Conservation (phyloP, 2,888 invertebrate species). For the Pammene fasciana region DNA sequence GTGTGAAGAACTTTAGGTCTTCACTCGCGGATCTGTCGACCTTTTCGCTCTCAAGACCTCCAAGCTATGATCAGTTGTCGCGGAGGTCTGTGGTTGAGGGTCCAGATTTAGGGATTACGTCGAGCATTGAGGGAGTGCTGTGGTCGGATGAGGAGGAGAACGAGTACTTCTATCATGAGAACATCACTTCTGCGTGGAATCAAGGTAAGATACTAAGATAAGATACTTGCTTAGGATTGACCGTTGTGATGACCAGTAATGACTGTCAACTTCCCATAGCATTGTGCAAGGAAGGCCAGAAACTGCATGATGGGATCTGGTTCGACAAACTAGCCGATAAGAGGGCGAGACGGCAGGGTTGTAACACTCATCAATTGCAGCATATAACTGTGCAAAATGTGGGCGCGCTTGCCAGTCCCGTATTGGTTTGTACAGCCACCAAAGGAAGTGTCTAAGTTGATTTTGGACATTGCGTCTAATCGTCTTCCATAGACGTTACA, state of each 20-base stretch:
- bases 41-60: slow-evolving; percentile 66
- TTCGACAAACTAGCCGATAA: too few relatives aligned
- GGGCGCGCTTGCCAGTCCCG: too few relatives aligned
- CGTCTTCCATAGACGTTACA: too few relatives aligned
- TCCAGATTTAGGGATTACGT: slow-evolving; percentile 71
- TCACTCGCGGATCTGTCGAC: slow-evolving; percentile 72
- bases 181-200: slow-evolving; percentile 78
- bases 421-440: too few relatives aligned
- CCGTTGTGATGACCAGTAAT: not conserved
- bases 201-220: slow-evolving; percentile 64
- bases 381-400: too few relatives aligned
- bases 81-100: slow-evolving; percentile 74
- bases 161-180: slow-evolving; percentile 80
- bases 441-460: too few relatives aligned
- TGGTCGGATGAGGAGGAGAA: slow-evolving; percentile 82
- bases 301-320: too few relatives aligned
- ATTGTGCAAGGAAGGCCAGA: too few relatives aligned
- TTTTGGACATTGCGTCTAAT: too few relatives aligned
- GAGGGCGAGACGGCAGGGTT: too few relatives aligned
- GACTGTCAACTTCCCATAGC: too few relatives aligned
- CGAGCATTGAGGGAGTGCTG: slow-evolving; percentile 80
- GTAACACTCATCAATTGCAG: too few relatives aligned
- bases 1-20: slow-evolving; percentile 75
- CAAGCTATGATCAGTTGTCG: slow-evolving; percentile 77
- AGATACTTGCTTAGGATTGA: not conserved